A percentile compares a stretch with the other conserved stretches of the same genome.
Conservation (phyloP, 2,113 vertebrate genomes). For the Proterorhinus semilunaris region DNA sequence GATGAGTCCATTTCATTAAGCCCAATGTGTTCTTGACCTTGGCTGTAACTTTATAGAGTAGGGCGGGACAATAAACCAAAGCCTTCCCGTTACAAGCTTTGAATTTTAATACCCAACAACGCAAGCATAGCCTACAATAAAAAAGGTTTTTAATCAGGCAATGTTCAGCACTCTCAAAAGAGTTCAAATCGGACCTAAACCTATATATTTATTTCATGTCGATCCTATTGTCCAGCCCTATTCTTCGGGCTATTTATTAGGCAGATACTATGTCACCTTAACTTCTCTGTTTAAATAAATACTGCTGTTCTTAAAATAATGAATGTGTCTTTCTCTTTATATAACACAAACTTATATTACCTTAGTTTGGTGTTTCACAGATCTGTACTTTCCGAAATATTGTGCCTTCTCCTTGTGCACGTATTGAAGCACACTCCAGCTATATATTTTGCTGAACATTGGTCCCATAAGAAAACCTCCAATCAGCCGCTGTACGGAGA, state of each 20-base stretch:
- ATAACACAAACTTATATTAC: neutral
- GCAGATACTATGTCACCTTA: conserved; percentile 57
- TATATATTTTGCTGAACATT: conserved; percentile 1
- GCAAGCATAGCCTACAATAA: neutral
- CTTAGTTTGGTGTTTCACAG: neutral
- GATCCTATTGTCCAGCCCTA: conserved; percentile 54
- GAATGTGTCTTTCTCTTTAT: neutral
- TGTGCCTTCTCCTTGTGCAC: neutral
- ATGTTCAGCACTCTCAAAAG: neutral
- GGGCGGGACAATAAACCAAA: conserved; percentile 38
- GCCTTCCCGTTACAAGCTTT: conserved; percentile 11
- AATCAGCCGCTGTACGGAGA: conserved; percentile 6
- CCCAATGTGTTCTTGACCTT: conserved; percentile 40
- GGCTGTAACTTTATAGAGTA: conserved; percentile 28
- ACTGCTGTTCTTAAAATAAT: conserved; percentile 47
- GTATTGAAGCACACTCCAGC: neutral
- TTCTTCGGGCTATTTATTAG: conserved; percentile 47
- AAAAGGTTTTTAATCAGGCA: neutral
- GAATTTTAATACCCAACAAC: conserved; percentile 15
- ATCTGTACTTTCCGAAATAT: neutral
- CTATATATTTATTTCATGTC: conserved; percentile 18
- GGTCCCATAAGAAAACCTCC: conserved; percentile 6
- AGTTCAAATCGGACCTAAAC: conserved; percentile 5
- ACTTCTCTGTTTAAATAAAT: conserved; percentile 63
- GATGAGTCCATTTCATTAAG: conserved; percentile 38